Evolutionary conservation across 2,113 vertebrate species (phyloP), one percentile per base, ranked within the genome.

Genomic region (Gobiocypris rarus): DNA sequence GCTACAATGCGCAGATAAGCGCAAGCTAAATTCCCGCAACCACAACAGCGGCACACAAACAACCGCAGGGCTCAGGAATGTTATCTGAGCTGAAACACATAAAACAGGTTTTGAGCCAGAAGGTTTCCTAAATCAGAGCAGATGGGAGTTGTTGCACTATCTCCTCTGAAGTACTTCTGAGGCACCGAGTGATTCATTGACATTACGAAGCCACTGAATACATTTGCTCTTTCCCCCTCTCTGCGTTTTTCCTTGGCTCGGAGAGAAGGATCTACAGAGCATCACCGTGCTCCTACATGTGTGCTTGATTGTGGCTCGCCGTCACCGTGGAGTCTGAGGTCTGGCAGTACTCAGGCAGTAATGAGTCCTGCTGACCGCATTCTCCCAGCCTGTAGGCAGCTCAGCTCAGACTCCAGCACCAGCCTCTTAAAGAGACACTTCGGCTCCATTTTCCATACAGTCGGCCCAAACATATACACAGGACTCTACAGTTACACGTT

Each of bases 291-390:
- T 82, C 69, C 83, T 85, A 90, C 90, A 92, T 90, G 89, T 91
- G 86, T 87, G 86, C 85, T 88, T 88, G 84, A 88, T 88, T 87
- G 86, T 85, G 88, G 84, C 61, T 86, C 77, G 78, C 87, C 88
- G 89, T 90, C 89, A 90, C 84, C 56, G 70, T 79, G 89, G 90
- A 91, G 90, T 89, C 90, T 90, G 90, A 91, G 89, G 91, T 90
- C 91, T 91, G 91, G 91, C 89, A 91, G 84, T 50, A 83, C 71
- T 76, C 75, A 76, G 58, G 73, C 85, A 75, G 86, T 86, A 90
- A 89, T 88, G 88, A 89, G 86, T 70, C 84, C 87, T 84, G 86
- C 85, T 85, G 86, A 84, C 84, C 83, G 61, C 81, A 83, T 83
- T 85, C 81, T 90, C 87, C 84, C 83, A 85, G 84, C 83, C 86